phyloP scores from a whole-genome alignment of 92 coral and sea anemone genomes.

The Epizoanthus stellaris region DNA sequence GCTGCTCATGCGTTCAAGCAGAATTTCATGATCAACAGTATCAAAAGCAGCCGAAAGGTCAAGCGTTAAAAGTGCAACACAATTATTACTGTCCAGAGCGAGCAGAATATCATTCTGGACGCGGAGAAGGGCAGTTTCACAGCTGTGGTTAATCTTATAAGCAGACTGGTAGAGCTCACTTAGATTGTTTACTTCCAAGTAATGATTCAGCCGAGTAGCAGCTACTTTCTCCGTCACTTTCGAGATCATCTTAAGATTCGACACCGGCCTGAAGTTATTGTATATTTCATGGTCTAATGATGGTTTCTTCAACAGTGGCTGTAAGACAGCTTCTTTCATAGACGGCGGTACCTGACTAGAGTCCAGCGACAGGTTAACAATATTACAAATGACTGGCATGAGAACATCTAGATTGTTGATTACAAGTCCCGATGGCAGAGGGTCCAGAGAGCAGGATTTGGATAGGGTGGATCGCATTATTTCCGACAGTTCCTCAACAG shows the following conservation, averaged over 20 bases:
- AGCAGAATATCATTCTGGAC: constrained; percentile 9
- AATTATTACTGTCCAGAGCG: too few species aligned
- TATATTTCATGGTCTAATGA: constrained; percentile 24
- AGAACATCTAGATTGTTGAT: constrained; percentile 9
- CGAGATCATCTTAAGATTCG: constrained; percentile 17
- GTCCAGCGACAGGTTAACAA: constrained; percentile 31
- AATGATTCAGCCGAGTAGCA: constrained; percentile 1
- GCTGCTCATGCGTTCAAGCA: too few species aligned
- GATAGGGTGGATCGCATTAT: constrained; percentile 1
- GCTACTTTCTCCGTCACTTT: constrained; percentile 11
- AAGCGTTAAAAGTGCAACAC: too few species aligned
- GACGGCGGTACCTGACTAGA: constrained; percentile 16
- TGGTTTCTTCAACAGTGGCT: constrained; percentile 33
- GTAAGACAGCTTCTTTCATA: constrained; percentile 27
- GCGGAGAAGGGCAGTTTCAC: constrained; percentile 22
- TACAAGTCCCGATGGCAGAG: constrained; percentile 22
- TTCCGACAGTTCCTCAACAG: too few species aligned
- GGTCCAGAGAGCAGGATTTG: constrained; percentile 40
- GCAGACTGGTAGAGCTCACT: constrained; percentile 25
- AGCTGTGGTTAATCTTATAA: constrained; percentile 14
- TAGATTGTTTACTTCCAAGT: constrained; percentile 3
- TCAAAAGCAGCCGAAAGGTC: too few species aligned
- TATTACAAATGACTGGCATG: constrained; percentile 19
- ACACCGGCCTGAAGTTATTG: constrained; percentile 33
- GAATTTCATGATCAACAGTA: too few species aligned